Base-by-base conservation (phyloP, 1,140 invertebrate genomes). In the Meloidogyne floridensis region DNA sequence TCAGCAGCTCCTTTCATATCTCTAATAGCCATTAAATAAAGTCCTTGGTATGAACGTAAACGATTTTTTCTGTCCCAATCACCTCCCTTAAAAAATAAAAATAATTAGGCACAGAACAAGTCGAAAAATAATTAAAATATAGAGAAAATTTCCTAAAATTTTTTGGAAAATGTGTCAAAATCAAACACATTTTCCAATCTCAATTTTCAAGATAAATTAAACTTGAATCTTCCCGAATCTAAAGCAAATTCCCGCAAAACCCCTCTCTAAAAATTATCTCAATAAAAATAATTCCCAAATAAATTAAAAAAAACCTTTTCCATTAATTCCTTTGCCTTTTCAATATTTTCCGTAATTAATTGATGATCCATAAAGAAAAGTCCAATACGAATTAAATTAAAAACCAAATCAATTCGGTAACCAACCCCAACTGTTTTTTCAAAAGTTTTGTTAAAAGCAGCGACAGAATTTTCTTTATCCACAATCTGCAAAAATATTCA, bases 21-120 rank as follows among this genome's bases (percentile, higher is more conserved):
- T 83, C 98, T 92, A 65, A 98, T 94, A 6, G 96, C 94, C 91
- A 99, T 94, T 84, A 94, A 95, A 90, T 98, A 99, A 43, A 97
- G 93, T 72, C 96, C 98, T 92, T 93, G 91, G 89, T 96, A 96
- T 2, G 95, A 94, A 91, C 99, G 98, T 0, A 99, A 91, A 82
- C 98, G 93, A 91, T 99, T 99, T 84, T 97, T 93, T 75, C 97
- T 93, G 88, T 98, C 96, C 98, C 98, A 99, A 91, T 99, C 98
- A 54, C 98, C 98, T 84, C 97, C 98, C 92, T 98, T 18, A 74
- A 85, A 83, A 82, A 47, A 3, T 42, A 56, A 15, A 59, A 9
- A 70, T 56, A 15, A 43, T 32, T 80, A 11, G 1, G 20, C 20
- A 20, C 20, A 20, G 20, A 20, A 20, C 20, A 20, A 20, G 20